These are phyloP conservation scores for Phaetusa simplex DNA, from an alignment of 2,113 vertebrate species.

Conservation along the genomic window DNA sequence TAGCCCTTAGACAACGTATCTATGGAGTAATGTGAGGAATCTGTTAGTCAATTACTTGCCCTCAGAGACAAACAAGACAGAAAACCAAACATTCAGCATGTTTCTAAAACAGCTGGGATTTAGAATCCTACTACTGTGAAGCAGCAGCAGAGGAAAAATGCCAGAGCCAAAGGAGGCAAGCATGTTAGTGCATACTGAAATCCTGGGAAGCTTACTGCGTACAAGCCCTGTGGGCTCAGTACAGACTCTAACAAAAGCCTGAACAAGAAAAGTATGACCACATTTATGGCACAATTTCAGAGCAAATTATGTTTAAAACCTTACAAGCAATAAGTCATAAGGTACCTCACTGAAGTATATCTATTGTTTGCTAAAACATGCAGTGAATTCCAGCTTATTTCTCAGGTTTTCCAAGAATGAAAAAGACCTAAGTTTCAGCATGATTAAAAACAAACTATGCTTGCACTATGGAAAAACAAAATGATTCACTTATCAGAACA, in stretches of 20 bases:
- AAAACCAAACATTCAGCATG: background rate
- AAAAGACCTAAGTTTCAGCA: background rate
- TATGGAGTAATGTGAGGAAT: background rate
- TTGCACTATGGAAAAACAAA: background rate
- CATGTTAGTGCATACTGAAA: background rate
- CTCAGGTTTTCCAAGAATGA: background rate
- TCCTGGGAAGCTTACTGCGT: background rate
- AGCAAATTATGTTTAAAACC: background rate
- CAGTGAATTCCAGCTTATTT: background rate
- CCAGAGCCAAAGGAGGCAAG: background rate
- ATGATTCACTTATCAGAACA: background rate
- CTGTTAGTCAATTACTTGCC: background rate
- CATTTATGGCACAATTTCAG: background rate
- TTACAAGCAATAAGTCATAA: background rate
- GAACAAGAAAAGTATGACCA: background rate
- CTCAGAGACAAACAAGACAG: background rate
- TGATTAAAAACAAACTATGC: background rate
- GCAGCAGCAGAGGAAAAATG: background rate
- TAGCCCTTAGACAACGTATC: background rate
- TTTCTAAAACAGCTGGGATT: conserved; percentile 7
- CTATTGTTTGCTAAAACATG: background rate
- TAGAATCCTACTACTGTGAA: background rate
- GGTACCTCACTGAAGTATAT: background rate
- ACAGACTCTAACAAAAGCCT: background rate
- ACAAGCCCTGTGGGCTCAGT: background rate